phyloP scores from a whole-genome alignment of 2,888 invertebrate species.

The Drosophila limbata region DNA sequence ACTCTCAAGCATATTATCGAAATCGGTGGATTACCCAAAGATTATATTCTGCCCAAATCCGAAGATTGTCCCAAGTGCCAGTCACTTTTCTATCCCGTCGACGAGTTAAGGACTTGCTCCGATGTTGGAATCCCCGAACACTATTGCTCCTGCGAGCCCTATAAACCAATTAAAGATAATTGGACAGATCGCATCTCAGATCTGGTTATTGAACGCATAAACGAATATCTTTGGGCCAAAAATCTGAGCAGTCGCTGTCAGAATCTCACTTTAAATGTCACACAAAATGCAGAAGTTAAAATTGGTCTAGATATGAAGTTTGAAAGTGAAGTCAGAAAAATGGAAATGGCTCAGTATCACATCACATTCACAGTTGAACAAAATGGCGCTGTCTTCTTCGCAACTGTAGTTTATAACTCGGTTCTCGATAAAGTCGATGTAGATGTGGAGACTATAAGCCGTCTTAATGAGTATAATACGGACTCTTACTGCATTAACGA shows the following conservation, averaged over 20 bases:
- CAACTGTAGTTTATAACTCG: slow-evolving; percentile 6
- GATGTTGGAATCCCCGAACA: slow-evolving; percentile 19
- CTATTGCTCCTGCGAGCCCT: slow-evolving; percentile 17
- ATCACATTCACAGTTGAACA: slow-evolving; percentile 1
- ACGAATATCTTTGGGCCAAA: background rate
- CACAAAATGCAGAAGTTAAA: slow-evolving; percentile 4
- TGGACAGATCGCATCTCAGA: slow-evolving; percentile 6
- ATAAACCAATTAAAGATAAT: background rate
- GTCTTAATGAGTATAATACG: background rate
- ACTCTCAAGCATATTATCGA: slow-evolving; percentile 21
- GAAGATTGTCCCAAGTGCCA: slow-evolving; percentile 3
- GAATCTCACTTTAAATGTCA: slow-evolving; percentile 3
- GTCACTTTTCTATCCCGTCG: slow-evolving; percentile 14
- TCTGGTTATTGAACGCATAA: slow-evolving; percentile 8
- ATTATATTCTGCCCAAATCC: background rate
- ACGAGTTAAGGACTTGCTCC: background rate
- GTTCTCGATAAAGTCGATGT: slow-evolving; percentile 1
- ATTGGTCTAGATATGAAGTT: slow-evolving; percentile 1
- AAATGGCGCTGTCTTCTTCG: slow-evolving; percentile 7
- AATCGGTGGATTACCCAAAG: background rate
- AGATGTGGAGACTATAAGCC: slow-evolving; percentile 17
- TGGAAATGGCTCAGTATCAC: slow-evolving; percentile 6
- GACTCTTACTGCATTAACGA: slow-evolving; percentile 1
- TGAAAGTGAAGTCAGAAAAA: background rate
- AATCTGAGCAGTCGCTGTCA: background rate